Evolutionary conservation across 2,888 invertebrate species (phyloP).

Genomic region (Hydroisotoma schaefferi): DNA sequence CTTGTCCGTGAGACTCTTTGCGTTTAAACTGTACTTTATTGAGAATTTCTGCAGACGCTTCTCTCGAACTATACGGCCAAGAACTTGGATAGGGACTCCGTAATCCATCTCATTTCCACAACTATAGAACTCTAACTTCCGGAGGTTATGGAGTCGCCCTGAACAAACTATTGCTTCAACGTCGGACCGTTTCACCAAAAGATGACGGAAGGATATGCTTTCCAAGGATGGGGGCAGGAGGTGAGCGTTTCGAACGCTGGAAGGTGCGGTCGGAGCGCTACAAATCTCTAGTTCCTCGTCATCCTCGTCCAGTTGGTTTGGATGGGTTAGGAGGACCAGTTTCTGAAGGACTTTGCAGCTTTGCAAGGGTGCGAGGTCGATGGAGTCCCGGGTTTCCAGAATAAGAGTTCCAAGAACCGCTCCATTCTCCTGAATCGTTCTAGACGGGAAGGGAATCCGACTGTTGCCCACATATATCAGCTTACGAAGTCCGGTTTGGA

Average conservation of each 20-base stretch:
- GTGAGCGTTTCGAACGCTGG: no score
- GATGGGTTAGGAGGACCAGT: neutral
- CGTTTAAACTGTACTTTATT: neutral
- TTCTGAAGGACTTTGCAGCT: neutral
- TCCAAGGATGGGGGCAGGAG: neutral
- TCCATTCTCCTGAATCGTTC: neutral
- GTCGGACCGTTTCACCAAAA: neutral
- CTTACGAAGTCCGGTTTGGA: neutral
- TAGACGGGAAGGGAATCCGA: neutral
- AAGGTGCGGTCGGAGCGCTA: neutral
- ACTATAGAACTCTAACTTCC: neutral
- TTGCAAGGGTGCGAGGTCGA: neutral
- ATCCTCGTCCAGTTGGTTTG: neutral
- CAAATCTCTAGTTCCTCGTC: neutral
- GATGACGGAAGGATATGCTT: neutral
- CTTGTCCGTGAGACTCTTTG: neutral
- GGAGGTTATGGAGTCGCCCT: neutral
- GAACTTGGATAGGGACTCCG: neutral
- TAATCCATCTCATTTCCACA: neutral
- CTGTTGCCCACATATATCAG: neutral
- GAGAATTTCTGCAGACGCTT: neutral
- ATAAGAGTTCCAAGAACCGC: neutral
- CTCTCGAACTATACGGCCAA: neutral
- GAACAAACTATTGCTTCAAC: neutral
- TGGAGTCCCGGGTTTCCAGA: neutral